Conservation (phyloP, 2,113 vertebrate genomes). For the Oncorhynchus mykiss region DNA sequence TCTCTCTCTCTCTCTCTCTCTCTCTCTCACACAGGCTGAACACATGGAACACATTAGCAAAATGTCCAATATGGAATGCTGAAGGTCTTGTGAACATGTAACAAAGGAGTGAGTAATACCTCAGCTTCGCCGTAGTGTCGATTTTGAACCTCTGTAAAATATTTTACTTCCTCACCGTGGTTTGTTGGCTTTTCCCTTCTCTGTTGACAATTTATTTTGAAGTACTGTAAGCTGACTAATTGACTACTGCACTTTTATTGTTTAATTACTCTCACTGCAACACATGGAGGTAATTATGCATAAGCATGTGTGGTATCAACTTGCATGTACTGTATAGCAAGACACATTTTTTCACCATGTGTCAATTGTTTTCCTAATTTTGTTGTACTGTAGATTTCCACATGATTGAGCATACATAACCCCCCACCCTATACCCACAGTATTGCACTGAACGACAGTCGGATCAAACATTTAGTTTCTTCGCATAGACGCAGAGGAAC, state of each 20-base stretch:
- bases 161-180: neutral
- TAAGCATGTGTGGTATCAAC: constrained; percentile 10
- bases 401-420: neutral
- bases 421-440: neutral
- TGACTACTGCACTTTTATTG: constrained; percentile 52
- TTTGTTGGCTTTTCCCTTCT: neutral
- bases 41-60: constrained; percentile 43
- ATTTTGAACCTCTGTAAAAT: constrained; percentile 11
- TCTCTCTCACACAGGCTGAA: neutral
- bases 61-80: constrained; percentile 28
- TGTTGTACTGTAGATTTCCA: too few relatives aligned
- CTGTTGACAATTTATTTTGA: constrained; percentile 4
- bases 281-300: constrained; percentile 50
- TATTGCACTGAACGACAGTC: neutral
- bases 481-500: neutral
- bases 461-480: neutral
- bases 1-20: neutral
- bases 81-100: constrained; percentile 43
- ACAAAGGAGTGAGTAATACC: constrained; percentile 25
- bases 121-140: neutral
- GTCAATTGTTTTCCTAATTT: too few relatives aligned
- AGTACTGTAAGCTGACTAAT: constrained; percentile 43
- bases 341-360: neutral
- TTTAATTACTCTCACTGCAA: constrained; percentile 52
- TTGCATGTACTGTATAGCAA: constrained; percentile 12